These are phyloP conservation scores for Cantharis rustica DNA, from an alignment of 2,888 invertebrate species.

Conservation along the genomic window DNA sequence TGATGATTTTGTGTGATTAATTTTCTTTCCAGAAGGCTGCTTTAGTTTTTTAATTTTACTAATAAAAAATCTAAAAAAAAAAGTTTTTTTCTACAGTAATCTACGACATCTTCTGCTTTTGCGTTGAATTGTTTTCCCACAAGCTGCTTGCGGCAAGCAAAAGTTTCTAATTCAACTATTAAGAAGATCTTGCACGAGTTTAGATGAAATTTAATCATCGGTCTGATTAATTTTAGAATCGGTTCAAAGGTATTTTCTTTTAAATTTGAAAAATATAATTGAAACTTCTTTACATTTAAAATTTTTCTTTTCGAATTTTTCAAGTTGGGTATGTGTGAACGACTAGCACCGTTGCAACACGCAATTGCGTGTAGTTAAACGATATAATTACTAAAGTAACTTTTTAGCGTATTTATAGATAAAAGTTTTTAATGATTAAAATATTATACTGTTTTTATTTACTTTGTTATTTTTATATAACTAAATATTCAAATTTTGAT, in stretches of 20 bases:
- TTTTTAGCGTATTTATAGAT: neutral
- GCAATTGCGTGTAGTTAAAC: neutral
- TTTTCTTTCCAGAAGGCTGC: too few relatives aligned
- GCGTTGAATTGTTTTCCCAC: neutral
- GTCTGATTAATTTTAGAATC: too few relatives aligned
- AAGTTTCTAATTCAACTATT: neutral
- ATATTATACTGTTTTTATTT: neutral
- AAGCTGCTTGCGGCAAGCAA: neutral
- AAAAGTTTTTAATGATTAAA: neutral
- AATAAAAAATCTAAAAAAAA: too few relatives aligned
- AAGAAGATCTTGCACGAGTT: neutral
- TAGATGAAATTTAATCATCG: neutral
- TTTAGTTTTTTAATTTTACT: too few relatives aligned
- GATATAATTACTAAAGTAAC: neutral
- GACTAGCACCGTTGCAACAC: neutral
- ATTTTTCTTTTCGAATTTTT: neutral
- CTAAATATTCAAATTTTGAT: slow-evolving; percentile 2
- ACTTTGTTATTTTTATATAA: neutral
- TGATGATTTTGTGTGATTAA: too few relatives aligned
- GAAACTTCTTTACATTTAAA: neutral
- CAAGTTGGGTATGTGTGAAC: neutral
- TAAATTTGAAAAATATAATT: neutral
- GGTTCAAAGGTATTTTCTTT: too few relatives aligned
- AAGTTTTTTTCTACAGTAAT: too few relatives aligned
- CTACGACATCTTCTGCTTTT: too few relatives aligned